A percentile compares a stretch with the other conserved stretches of the same genome.
Evolutionary conservation across 1,140 invertebrate genomes (phyloP).

Genomic region (Euwallacea fornicatus): DNA sequence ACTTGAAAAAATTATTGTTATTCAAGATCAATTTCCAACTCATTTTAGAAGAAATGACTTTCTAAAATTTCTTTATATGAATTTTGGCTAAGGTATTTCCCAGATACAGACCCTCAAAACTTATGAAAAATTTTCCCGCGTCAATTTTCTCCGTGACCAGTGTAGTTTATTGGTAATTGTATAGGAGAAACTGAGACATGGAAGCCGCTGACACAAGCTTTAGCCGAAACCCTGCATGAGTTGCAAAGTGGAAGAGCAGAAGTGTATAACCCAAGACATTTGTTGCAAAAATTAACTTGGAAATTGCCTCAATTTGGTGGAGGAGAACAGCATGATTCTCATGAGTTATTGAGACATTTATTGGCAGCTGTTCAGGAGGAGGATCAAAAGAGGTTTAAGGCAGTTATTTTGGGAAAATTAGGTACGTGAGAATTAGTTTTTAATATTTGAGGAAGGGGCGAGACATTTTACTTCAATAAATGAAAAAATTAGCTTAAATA

Average conservation of each 20-base stretch:
- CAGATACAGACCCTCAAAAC: no score
- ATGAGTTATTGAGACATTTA: slow-evolving; percentile 89
- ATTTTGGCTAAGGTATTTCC: no score
- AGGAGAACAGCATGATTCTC: slow-evolving; percentile 95
- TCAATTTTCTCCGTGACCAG: no score
- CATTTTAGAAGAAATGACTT: no score
- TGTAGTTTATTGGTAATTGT: no score
- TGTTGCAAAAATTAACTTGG: slow-evolving; percentile 75
- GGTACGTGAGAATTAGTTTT: slow-evolving; percentile 48
- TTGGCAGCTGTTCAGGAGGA: slow-evolving; percentile 79
- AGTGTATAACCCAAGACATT: slow-evolving; percentile 68
- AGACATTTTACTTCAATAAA: background rate
- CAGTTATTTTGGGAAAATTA: slow-evolving; percentile 71
- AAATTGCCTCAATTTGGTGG: slow-evolving; percentile 85
- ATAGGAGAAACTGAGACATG: slow-evolving; percentile 69
- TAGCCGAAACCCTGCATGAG: slow-evolving; percentile 71
- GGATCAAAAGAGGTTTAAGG: slow-evolving; percentile 74
- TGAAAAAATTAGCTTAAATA: slow-evolving; percentile 5
- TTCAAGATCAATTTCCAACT: no score
- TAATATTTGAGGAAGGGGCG: background rate
- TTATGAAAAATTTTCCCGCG: no score
- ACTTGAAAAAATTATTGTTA: no score
- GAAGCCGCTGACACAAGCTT: slow-evolving; percentile 67
- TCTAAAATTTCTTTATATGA: no score
- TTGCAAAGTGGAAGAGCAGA: slow-evolving; percentile 64